phyloP scores from a whole-genome alignment of 2,113 vertebrate genomes.

The Ursus arctos region DNA sequence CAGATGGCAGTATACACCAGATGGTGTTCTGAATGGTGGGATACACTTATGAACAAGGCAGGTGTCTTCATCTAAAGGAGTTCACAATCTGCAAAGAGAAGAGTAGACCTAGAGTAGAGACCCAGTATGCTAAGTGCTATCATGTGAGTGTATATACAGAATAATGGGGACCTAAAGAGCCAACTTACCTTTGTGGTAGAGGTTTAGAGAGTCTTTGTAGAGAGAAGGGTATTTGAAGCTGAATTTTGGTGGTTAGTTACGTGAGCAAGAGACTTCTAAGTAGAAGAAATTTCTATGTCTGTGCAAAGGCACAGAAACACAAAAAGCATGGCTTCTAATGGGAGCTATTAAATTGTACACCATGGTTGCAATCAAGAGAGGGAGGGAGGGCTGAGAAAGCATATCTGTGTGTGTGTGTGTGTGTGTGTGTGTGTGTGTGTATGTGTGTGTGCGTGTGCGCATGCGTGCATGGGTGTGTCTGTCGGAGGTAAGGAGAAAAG shows the following conservation, averaged over 20 bases:
- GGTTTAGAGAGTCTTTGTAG: background rate
- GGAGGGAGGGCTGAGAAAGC: too few species aligned
- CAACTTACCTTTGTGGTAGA: background rate
- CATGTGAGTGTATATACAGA: background rate
- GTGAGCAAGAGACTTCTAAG: background rate
- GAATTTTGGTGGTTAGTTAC: background rate
- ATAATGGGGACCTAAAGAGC: background rate
- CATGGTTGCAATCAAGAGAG: background rate
- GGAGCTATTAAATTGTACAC: background rate
- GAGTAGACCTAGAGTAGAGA: background rate
- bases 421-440: background rate
- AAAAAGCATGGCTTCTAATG: background rate
- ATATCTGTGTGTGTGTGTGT: background rate
- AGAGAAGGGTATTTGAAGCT: background rate
- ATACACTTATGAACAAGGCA: conserved; percentile 25
- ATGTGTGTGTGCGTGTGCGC: too few species aligned
- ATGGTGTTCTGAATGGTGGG: conserved; percentile 10
- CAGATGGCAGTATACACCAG: background rate
- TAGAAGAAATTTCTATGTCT: background rate
- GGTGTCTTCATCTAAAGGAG: background rate
- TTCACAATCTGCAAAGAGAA: background rate
- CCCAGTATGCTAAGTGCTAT: background rate
- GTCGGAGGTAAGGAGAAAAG: background rate
- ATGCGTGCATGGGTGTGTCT: background rate
- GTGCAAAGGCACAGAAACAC: background rate